A percentile compares a stretch with the other conserved stretches of the same genome.
phyloP scores from a whole-genome alignment of 1,140 invertebrate genomes.

The Euschistus heros region DNA sequence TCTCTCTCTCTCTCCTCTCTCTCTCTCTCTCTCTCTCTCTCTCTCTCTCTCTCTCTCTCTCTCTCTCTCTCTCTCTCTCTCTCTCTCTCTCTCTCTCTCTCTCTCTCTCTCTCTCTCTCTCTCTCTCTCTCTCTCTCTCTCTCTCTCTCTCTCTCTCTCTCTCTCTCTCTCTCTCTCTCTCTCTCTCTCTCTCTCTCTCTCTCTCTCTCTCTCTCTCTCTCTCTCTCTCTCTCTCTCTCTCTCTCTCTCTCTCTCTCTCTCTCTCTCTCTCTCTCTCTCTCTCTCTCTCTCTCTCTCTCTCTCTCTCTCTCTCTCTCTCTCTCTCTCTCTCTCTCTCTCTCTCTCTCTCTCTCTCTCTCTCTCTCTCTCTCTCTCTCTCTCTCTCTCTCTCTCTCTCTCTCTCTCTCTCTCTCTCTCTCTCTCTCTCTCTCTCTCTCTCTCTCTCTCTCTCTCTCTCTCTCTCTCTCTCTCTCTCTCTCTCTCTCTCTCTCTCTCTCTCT shows the following conservation, averaged over 20 bases:
- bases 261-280: not conserved
- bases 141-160: constrained; percentile 13
- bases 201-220: not conserved
- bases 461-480: not conserved
- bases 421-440: not conserved
- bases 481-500: no score
- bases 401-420: constrained; percentile 9
- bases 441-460: not conserved
- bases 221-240: constrained; percentile 1
- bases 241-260: constrained; percentile 6
- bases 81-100: constrained; percentile 14
- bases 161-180: constrained; percentile 4
- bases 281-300: not conserved
- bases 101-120: constrained; percentile 9
- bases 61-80: constrained; percentile 16
- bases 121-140: constrained; percentile 1
- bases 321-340: constrained; percentile 12
- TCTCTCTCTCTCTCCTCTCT: not conserved
- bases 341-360: constrained; percentile 7
- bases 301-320: not conserved
- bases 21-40: constrained; percentile 2
- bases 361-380: no score
- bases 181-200: not conserved
- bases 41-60: constrained; percentile 7
- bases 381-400: no score